Conservation (phyloP, 2,113 vertebrate species). For the Daboia siamensis region DNA sequence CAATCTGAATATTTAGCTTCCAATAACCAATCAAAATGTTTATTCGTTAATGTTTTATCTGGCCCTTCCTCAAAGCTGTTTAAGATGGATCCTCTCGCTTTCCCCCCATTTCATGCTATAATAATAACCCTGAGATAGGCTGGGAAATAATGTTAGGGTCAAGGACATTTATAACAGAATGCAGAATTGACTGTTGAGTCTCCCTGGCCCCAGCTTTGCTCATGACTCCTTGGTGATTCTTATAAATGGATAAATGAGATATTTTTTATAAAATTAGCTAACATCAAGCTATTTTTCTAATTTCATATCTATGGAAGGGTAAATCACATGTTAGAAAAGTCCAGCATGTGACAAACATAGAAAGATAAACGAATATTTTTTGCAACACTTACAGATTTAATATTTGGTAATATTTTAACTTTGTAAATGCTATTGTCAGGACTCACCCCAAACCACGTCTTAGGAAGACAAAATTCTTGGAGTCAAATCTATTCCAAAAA, state of each 20-base stretch:
- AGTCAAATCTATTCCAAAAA: too few species aligned
- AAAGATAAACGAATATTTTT: background rate
- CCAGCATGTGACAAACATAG: background rate
- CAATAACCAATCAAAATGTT: background rate
- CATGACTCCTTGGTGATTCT: background rate
- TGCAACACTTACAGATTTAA: background rate
- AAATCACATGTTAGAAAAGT: background rate
- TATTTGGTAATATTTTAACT: background rate
- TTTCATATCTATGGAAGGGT: background rate
- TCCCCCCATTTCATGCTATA: background rate
- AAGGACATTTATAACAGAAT: background rate
- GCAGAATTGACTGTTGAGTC: background rate
- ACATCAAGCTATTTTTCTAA: background rate
- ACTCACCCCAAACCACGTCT: too few species aligned
- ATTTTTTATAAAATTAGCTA: background rate
- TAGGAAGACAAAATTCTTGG: too few species aligned
- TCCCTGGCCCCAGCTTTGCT: background rate
- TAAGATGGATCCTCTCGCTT: background rate
- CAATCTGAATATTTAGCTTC: background rate
- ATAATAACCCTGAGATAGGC: background rate
- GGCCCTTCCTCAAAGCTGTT: background rate
- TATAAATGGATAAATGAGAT: background rate
- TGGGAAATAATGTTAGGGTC: background rate
- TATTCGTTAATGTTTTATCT: background rate
- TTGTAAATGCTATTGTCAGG: too few species aligned